A percentile compares a stretch with the other conserved stretches of the same genome.
phyloP scores from a whole-genome alignment of 35 echinoderm and acorn worm genomes.

The Stichopus chloronotus region DNA sequence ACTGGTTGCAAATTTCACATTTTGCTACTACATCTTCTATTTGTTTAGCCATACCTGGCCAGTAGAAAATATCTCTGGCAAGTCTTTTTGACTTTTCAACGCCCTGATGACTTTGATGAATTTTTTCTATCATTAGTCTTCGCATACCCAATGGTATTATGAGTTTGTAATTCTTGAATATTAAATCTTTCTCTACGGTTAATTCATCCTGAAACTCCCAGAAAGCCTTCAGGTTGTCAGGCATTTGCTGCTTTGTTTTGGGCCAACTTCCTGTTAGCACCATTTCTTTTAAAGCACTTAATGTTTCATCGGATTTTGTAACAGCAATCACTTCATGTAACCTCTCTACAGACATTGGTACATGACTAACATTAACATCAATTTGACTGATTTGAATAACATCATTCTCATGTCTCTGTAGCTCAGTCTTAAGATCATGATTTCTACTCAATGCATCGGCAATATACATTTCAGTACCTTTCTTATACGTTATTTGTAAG shows the following conservation, averaged over 20 bases:
- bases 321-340: conserved; percentile 3
- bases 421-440: background rate
- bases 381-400: conserved; percentile 28
- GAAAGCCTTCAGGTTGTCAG: background rate
- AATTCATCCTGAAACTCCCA: conserved; percentile 32
- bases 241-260: background rate
- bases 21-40: conserved; percentile 35
- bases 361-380: conserved; percentile 12
- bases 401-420: background rate
- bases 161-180: conserved; percentile 37
- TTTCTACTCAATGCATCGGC: conserved; percentile 47
- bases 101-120: conserved; percentile 58
- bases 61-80: conserved; percentile 38
- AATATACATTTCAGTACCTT: conserved; percentile 50
- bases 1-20: conserved; percentile 44
- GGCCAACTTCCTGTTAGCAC: conserved; percentile 18
- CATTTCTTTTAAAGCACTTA: conserved; percentile 2
- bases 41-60: conserved; percentile 44
- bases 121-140: conserved; percentile 31
- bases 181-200: background rate
- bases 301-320: background rate
- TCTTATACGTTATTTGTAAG: conserved; percentile 37
- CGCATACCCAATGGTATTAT: conserved; percentile 7
- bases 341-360: conserved; percentile 43
- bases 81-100: conserved; percentile 40